Conservation (phyloP, 1,140 invertebrate species). For the Brachionus paranguensis region DNA sequence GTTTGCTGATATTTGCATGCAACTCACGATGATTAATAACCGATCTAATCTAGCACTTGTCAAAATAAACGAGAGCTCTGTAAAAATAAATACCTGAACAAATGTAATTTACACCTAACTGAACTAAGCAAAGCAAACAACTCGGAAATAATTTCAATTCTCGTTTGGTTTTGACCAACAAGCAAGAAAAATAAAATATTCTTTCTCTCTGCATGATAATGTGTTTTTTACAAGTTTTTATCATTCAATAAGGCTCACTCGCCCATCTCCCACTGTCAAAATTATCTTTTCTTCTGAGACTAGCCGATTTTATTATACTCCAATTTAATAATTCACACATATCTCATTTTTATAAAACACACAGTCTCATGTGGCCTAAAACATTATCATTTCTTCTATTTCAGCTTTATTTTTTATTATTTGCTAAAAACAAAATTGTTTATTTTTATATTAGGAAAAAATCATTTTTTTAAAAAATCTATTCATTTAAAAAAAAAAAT, state of each 20-base stretch:
- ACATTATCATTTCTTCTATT: background rate
- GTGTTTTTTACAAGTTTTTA: conserved; percentile 27
- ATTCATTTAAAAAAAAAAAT: too few species aligned
- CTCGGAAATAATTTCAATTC: background rate
- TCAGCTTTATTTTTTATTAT: background rate
- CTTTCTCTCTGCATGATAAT: background rate
- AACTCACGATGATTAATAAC: background rate
- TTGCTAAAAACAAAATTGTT: background rate
- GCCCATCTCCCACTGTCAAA: background rate
- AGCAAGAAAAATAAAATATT: background rate
- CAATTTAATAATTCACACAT: conserved; percentile 15
- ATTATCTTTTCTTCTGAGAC: background rate
- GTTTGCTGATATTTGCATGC: background rate
- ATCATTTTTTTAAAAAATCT: too few species aligned
- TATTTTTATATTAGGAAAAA: too few species aligned
- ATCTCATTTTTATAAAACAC: background rate
- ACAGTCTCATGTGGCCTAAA: background rate
- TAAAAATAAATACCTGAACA: background rate
- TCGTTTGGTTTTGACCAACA: background rate
- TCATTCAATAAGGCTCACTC: background rate
- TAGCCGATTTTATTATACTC: background rate
- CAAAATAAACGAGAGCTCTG: background rate
- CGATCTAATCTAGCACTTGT: conserved; percentile 21
- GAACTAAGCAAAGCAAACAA: background rate
- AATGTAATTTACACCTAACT: background rate